Conservation (phyloP, 2,797 vertebrate genomes). For the Acanthurus leucopareius region DNA sequence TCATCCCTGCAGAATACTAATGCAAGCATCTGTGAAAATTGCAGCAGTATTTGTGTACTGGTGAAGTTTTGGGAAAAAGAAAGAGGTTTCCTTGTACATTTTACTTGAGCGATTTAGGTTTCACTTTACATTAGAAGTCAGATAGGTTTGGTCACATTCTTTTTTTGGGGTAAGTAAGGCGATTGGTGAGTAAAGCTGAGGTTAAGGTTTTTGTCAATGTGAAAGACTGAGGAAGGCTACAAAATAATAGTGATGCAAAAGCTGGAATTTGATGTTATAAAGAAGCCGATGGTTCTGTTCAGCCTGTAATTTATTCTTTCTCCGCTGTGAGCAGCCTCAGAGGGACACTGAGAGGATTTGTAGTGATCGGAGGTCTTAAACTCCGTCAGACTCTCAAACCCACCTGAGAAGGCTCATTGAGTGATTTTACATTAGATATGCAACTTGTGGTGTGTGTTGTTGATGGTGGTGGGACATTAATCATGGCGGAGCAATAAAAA, state of each 20-base stretch:
- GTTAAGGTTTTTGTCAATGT: constrained; percentile 46
- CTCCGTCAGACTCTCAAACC: constrained; percentile 76
- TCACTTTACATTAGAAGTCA: constrained; percentile 49
- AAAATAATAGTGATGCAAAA: constrained; percentile 64
- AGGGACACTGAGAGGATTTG: constrained; percentile 77
- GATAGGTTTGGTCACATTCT: constrained; percentile 54
- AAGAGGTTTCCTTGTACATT: constrained; percentile 51
- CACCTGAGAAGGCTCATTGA: constrained; percentile 73
- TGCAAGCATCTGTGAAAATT: constrained; percentile 78
- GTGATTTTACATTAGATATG: constrained; percentile 73
- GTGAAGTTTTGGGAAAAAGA: constrained; percentile 56
- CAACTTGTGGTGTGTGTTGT: constrained; percentile 66
- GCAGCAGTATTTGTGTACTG: constrained; percentile 65
- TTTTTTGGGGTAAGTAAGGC: constrained; percentile 55
- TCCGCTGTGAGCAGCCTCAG: constrained; percentile 49
- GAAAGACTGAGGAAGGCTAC: constrained; percentile 37
- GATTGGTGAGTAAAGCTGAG: constrained; percentile 48
- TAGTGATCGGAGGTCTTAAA: constrained; percentile 80
- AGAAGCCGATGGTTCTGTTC: constrained; percentile 50
- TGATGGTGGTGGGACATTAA: constrained; percentile 67
- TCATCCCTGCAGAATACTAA: constrained; percentile 84
- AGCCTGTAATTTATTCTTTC: constrained; percentile 68
- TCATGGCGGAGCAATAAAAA: constrained; percentile 57
- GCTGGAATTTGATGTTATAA: constrained; percentile 56
- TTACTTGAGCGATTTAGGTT: constrained; percentile 54